phyloP scores from a whole-genome alignment of 2,113 vertebrate genomes.

The Oxyruncus cristatus region DNA sequence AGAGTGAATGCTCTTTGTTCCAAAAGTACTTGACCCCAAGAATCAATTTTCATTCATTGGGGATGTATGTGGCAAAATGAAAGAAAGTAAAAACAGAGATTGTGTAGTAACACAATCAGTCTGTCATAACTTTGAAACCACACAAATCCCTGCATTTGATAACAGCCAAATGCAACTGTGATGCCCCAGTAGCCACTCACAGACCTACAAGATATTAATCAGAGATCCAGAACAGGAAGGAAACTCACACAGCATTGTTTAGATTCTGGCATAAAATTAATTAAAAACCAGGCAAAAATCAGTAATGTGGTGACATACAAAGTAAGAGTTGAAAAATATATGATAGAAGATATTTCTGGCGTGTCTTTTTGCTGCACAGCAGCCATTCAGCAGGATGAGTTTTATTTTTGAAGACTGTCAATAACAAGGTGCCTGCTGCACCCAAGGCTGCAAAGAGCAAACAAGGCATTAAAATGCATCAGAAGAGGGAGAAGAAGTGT shows the following conservation, averaged over 20 bases:
- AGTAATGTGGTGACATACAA: neutral
- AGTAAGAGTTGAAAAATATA: neutral
- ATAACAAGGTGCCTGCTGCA: neutral
- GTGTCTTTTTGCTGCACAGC: neutral
- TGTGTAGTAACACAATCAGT: neutral
- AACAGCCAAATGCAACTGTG: neutral
- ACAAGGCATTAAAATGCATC: neutral
- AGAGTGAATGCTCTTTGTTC: neutral
- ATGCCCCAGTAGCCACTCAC: fast-evolving
- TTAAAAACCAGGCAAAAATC: neutral
- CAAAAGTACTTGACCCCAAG: neutral
- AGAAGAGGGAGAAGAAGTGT: neutral
- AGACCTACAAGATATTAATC: neutral
- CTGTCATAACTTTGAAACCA: neutral
- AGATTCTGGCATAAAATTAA: neutral
- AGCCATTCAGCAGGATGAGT: neutral
- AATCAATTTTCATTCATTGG: neutral
- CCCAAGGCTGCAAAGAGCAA: neutral
- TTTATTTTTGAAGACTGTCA: neutral
- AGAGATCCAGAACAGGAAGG: neutral
- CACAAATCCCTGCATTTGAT: neutral
- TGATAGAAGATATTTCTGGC: neutral
- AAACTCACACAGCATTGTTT: neutral
- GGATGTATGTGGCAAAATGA: neutral
- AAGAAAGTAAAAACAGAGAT: neutral